These are phyloP conservation scores for Camelus dromedarius DNA, from an alignment of 2,113 vertebrate species.

Conservation along the genomic window DNA sequence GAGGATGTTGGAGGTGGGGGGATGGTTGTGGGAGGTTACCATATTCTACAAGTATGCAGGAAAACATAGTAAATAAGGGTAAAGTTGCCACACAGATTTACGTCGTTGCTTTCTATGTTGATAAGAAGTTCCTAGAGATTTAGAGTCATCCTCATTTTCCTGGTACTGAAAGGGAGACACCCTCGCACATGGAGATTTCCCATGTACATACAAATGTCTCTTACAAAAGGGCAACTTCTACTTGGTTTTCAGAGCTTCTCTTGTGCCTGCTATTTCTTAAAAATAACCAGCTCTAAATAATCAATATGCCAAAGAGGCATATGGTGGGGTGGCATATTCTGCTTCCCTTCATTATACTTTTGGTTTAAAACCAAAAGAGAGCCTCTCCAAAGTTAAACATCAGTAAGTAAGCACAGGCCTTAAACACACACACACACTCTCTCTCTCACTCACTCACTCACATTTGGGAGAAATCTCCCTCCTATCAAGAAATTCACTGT, in stretches of 20 bases:
- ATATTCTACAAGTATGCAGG: no score
- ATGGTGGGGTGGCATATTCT: not conserved
- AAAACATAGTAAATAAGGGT: not conserved
- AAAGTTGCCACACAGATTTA: not conserved
- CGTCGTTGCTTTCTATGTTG: no score
- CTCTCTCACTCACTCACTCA: no score
- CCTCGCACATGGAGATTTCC: not conserved
- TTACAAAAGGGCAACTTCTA: not conserved
- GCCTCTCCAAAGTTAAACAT: not conserved
- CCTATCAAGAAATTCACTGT: not conserved
- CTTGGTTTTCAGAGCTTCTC: not conserved
- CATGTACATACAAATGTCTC: not conserved
- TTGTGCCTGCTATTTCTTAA: not conserved
- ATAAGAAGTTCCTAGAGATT: not conserved
- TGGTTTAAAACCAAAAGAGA: not conserved
- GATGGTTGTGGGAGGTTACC: not conserved
- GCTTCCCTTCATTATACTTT: not conserved
- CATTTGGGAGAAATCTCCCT: not conserved
- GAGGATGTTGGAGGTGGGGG: not conserved
- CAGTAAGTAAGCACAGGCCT: not conserved
- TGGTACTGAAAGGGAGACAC: no score
- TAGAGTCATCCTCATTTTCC: not conserved
- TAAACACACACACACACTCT: not conserved
- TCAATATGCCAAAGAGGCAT: not conserved
- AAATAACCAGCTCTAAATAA: not conserved